Evolutionary conservation across 2,113 vertebrate genomes (phyloP).

Genomic region (Cephalopterus ornatus): DNA sequence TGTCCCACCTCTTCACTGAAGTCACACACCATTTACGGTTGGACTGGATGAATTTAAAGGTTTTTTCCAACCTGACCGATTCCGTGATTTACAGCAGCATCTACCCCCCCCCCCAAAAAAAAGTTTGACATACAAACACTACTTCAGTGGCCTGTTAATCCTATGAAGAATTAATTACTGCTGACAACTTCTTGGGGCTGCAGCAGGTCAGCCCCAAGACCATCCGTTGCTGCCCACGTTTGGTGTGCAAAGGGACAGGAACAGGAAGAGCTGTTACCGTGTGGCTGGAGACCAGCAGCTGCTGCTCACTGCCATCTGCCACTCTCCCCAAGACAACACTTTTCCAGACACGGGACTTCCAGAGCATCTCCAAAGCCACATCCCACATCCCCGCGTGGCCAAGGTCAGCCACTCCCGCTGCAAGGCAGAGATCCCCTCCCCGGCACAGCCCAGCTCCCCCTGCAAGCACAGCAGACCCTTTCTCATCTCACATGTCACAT

Average conservation of each 20-base stretch:
- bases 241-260: background rate
- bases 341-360: background rate
- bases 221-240: background rate
- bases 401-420: background rate
- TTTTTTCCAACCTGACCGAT: background rate
- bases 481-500: background rate
- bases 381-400: accelerated
- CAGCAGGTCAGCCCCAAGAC: background rate
- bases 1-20: background rate
- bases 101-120: background rate
- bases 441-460: accelerated
- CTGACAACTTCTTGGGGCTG: background rate
- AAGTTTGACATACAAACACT: background rate
- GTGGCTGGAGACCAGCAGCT: background rate
- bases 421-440: background rate
- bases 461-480: background rate
- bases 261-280: background rate
- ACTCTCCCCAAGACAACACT: background rate
- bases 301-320: background rate
- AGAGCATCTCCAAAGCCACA: background rate
- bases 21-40: background rate
- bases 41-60: background rate
- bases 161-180: background rate
- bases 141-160: background rate
- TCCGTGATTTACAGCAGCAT: background rate